Evolutionary conservation across 1,140 invertebrate genomes (phyloP).

Genomic region (Phenacoccus solenopsis): DNA sequence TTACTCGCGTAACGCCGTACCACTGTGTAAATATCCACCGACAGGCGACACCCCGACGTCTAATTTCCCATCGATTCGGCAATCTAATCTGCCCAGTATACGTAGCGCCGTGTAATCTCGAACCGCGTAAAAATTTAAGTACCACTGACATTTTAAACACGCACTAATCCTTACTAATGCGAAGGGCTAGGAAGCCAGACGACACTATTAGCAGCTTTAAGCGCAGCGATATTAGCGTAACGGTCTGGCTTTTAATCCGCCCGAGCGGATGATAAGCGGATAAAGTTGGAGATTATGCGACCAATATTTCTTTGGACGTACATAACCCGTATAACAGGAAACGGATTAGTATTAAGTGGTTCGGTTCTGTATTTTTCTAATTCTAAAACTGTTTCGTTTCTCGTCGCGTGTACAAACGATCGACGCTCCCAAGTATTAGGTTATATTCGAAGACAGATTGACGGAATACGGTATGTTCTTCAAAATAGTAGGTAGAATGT

Average conservation of each 20-base stretch:
- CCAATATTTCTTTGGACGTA: conserved; percentile 12
- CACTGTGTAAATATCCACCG: not conserved
- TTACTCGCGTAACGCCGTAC: too few relatives aligned
- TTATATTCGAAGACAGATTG: too few relatives aligned
- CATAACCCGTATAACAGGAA: not conserved
- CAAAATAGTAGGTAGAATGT: too few relatives aligned
- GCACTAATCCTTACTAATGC: not conserved
- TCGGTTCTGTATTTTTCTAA: not conserved
- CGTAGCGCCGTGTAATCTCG: not conserved
- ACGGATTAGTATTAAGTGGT: conserved; percentile 1
- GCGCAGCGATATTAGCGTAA: not conserved
- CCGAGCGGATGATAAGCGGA: conserved; percentile 12
- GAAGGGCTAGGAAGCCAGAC: conserved; percentile 11
- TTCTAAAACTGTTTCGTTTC: not conserved
- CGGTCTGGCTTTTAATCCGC: conserved; percentile 11
- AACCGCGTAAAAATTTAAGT: not conserved
- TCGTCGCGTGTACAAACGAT: too few relatives aligned
- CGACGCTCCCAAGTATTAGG: too few relatives aligned
- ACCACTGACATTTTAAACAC: conserved; percentile 12
- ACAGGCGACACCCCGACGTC: too few relatives aligned
- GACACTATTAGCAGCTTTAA: conserved; percentile 13
- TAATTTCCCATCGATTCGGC: not conserved
- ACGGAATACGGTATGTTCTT: too few relatives aligned
- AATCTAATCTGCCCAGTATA: not conserved
- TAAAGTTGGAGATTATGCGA: conserved; percentile 14